phyloP scores from a whole-genome alignment of 2,113 vertebrate species.

The Phodopus roborovskii region DNA sequence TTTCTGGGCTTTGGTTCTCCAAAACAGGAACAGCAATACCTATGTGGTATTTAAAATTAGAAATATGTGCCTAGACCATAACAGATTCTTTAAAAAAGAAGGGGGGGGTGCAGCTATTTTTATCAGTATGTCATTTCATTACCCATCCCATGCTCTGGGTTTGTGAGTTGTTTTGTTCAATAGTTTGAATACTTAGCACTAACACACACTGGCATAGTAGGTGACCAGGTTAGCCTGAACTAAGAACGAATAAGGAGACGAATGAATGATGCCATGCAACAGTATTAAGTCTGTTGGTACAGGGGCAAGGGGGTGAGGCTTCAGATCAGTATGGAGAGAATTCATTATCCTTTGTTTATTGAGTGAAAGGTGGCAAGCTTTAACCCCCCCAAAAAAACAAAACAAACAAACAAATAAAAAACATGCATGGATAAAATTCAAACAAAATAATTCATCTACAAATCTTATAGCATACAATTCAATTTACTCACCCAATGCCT shows the following conservation, averaged over 20 bases:
- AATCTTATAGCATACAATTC: conserved; percentile 71
- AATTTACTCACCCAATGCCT: conserved; percentile 86
- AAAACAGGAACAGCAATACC: background rate
- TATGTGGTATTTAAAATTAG: conserved; percentile 52
- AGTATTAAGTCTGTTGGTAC: background rate
- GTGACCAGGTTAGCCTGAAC: background rate
- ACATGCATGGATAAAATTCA: conserved; percentile 6
- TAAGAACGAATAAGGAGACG: background rate
- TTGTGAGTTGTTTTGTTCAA: background rate
- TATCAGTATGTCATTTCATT: background rate
- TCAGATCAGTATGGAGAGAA: background rate
- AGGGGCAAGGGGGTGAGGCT: too few relatives aligned
- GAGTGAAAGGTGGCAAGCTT: conserved; percentile 15
- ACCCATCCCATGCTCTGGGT: background rate
- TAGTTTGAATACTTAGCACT: background rate
- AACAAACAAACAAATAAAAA: too few relatives aligned
- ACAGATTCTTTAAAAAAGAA: background rate
- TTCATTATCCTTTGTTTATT: background rate
- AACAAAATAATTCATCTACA: conserved; percentile 71
- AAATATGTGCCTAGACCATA: background rate
- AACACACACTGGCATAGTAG: background rate
- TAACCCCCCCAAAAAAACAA: too few relatives aligned
- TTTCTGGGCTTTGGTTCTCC: conserved; percentile 50
- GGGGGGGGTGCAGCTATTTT: conserved; percentile 26
- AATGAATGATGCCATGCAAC: background rate